These are phyloP conservation scores for Dysidea cf. avara DNA, from an alignment of 37 sponge, comb jelly and placozoan genomes.

Conservation along the genomic window DNA sequence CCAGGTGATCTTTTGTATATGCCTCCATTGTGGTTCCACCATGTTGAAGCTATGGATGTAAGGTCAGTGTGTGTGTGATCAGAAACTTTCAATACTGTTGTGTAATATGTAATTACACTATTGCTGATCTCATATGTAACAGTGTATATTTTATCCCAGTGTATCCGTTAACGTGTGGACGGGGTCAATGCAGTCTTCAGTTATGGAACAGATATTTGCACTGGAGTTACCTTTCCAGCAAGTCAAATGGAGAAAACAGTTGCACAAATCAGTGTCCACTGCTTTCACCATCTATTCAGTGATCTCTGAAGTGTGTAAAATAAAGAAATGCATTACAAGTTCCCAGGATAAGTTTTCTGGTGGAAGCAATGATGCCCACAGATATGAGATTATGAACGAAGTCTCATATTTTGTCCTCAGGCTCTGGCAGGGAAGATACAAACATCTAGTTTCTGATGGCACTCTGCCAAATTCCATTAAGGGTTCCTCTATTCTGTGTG, in stretches of 20 bases:
- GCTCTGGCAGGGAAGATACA: constrained; percentile 59
- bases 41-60: constrained; percentile 68
- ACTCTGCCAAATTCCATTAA: constrained; percentile 15
- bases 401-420: constrained; percentile 44
- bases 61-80: constrained; percentile 3
- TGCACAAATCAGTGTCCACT: constrained; percentile 13
- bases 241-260: constrained; percentile 17
- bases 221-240: constrained; percentile 30
- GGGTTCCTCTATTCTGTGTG: constrained; percentile 25
- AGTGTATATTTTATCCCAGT: constrained; percentile 35
- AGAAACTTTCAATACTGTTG: no score
- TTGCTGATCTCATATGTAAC: no score
- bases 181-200: constrained; percentile 56
- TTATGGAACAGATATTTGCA: constrained; percentile 46
- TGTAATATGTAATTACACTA: neutral
- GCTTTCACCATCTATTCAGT: constrained; percentile 23
- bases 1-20: constrained; percentile 90
- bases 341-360: constrained; percentile 2
- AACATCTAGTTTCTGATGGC: constrained; percentile 27
- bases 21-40: constrained; percentile 90
- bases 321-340: constrained; percentile 13
- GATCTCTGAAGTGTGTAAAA: constrained; percentile 31
- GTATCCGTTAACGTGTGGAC: constrained; percentile 93
- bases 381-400: neutral
- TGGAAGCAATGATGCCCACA: neutral